Conservation (phyloP, 2,888 invertebrate genomes). For the Nephrotoma guestfalica region DNA sequence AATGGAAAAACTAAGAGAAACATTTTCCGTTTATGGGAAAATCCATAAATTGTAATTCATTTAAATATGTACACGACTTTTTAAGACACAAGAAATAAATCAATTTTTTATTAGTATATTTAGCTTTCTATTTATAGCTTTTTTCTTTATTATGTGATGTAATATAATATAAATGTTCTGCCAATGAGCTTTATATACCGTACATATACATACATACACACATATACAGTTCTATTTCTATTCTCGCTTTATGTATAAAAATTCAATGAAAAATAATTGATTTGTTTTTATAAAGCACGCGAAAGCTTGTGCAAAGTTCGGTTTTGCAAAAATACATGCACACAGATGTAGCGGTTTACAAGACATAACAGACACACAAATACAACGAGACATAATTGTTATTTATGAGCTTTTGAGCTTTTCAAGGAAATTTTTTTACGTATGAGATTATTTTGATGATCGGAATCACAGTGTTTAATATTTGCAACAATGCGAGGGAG, state of each 20-base stretch:
- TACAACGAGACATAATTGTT: no score
- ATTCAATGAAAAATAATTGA: not conserved
- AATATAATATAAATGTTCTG: not conserved
- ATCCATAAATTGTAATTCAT: not conserved
- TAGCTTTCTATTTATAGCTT: not conserved
- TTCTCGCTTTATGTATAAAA: not conserved
- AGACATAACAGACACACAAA: not conserved
- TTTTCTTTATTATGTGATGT: not conserved
- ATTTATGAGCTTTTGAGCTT: no score
- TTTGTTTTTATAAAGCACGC: not conserved
- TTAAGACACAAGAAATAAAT: not conserved
- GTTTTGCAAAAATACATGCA: not conserved
- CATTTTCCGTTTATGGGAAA: not conserved
- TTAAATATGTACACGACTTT: not conserved
- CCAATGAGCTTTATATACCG: not conserved
- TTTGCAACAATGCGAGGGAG: not conserved
- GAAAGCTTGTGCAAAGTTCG: not conserved
- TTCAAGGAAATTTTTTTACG: no score
- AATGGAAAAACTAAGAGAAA: not conserved
- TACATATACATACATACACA: not conserved
- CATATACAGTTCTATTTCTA: not conserved
- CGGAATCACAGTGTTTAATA: not conserved
- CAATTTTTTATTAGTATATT: not conserved
- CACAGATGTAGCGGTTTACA: not conserved
- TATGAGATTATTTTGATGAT: not conserved